Evolutionary conservation across 1,140 invertebrate genomes (phyloP).

Genomic region (Palaemon carinicauda): DNA sequence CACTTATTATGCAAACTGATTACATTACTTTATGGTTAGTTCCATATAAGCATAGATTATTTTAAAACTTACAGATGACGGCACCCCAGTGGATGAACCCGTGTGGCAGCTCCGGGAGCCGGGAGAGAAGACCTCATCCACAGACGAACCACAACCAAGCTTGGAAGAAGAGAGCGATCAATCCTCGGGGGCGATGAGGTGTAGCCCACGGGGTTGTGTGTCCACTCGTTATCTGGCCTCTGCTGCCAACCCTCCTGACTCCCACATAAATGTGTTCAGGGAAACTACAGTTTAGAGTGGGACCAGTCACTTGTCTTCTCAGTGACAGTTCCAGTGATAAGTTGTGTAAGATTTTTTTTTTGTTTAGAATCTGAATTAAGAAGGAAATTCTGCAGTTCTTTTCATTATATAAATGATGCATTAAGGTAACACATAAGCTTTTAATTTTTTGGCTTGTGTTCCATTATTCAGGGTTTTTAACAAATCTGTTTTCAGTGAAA

Average conservation of each 20-base stretch:
- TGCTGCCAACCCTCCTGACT: conserved; percentile 16
- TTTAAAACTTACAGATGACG: conserved; percentile 18
- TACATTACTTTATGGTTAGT: background rate
- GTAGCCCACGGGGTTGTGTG: conserved; percentile 14
- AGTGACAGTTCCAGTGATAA: no score
- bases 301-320: background rate
- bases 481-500: no score
- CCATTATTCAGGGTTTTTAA: no score
- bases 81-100: conserved; percentile 40
- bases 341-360: no score
- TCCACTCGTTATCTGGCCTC: conserved; percentile 34
- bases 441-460: no score
- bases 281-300: conserved; percentile 32
- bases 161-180: conserved; percentile 12
- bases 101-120: conserved; percentile 39
- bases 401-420: no score
- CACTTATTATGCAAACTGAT: background rate
- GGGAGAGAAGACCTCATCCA: conserved; percentile 4
- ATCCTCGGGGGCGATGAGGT: background rate
- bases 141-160: background rate
- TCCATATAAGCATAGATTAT: background rate
- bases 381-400: no score
- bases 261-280: conserved; percentile 38
- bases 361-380: no score
- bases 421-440: no score